Evolutionary conservation across 2,888 invertebrate species (phyloP).

Genomic region (Dilophus febrilis): DNA sequence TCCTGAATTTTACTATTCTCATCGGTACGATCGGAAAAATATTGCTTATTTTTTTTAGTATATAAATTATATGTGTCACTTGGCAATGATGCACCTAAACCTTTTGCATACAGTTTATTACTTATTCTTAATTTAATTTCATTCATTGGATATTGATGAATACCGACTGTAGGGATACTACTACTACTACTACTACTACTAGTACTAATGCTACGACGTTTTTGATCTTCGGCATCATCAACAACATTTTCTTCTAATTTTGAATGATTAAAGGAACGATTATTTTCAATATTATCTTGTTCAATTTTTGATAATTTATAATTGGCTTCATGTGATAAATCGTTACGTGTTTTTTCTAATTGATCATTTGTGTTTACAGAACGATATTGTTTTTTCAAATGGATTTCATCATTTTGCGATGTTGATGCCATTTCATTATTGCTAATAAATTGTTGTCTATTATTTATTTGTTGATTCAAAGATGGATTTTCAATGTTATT

Average conservation of each 20-base stretch:
- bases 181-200: too few species aligned
- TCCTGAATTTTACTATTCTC: too few species aligned
- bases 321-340: constrained; percentile 27
- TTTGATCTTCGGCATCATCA: not conserved
- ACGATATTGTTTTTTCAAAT: too few species aligned
- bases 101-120: constrained; percentile 19
- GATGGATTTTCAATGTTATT: too few species aligned
- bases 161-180: too few species aligned
- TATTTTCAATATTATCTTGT: constrained; percentile 17
- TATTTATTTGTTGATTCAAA: too few species aligned
- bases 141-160: too few species aligned
- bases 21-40: too few species aligned
- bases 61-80: constrained; percentile 18
- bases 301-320: constrained; percentile 28
- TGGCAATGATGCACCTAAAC: constrained; percentile 22
- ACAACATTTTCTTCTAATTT: not conserved
- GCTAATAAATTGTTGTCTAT: too few species aligned
- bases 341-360: constrained; percentile 16
- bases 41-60: too few species aligned
- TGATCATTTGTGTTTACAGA: constrained; percentile 13
- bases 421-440: too few species aligned
- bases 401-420: too few species aligned
- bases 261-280: not conserved
- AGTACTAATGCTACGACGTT: not conserved
- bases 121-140: constrained; percentile 26